A percentile compares a stretch with the other conserved stretches of the same genome.
These are phyloP conservation scores for Eurystomus gularis DNA, from an alignment of 2,113 vertebrate genomes.

Conservation along the genomic window DNA sequence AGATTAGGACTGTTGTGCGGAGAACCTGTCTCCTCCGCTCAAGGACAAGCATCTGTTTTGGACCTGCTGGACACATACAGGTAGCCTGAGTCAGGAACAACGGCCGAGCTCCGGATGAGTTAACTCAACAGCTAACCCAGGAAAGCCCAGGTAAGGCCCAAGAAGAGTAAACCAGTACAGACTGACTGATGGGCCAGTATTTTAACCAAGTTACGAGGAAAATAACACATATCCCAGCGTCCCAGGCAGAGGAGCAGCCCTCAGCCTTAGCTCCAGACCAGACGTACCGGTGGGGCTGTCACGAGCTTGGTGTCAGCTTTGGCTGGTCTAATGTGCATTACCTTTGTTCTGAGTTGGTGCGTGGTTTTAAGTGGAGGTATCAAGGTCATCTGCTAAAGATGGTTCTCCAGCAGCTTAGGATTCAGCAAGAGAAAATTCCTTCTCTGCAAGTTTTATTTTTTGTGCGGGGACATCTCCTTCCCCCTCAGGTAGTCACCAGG, in stretches of 20 bases:
- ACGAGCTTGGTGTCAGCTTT: background rate
- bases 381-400: background rate
- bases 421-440: background rate
- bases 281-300: background rate
- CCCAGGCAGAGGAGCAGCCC: background rate
- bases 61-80: background rate
- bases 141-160: background rate
- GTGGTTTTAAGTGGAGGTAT: background rate
- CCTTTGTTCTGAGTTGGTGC: background rate
- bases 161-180: background rate
- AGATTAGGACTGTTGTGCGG: rapidly evolving
- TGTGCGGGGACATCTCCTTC: background rate
- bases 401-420: background rate
- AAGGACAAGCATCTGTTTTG: background rate
- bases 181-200: background rate
- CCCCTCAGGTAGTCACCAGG: background rate
- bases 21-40: background rate
- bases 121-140: background rate
- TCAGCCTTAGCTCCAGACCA: rapidly evolving
- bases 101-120: rapidly evolving
- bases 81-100: rapidly evolving
- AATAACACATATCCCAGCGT: background rate
- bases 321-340: rapidly evolving
- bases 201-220: background rate
- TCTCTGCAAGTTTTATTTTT: background rate